Evolutionary conservation across 2,888 invertebrate genomes (phyloP), one percentile per base, ranked within the genome.

Genomic region (Spicauda simplicius): DNA sequence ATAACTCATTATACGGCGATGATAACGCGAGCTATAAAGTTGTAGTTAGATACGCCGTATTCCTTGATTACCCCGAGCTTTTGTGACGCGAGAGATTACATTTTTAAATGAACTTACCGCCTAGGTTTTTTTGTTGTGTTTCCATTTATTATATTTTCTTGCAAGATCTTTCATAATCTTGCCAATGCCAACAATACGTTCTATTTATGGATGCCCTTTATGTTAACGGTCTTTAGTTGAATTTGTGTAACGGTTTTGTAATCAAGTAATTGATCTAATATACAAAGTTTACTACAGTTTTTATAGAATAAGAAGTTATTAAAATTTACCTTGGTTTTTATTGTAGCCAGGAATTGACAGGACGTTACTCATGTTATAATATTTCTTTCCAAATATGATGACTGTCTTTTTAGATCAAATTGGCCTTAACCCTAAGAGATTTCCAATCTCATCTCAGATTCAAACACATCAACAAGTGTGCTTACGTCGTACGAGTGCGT

Each of bases 1-100:
- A 81, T 84, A 87, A 86, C 89, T 91, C 91, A 91, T 92, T 93
- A 93, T 90, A 90, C 91, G 89, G 82, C 85, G 85, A 80, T 87
- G 91, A 91, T 91, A 92, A 91, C 86, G 83, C 81, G 77, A 76
- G 75, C 79, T 86, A 89, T 89, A 84, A 90, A 90, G 84, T 86
- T 87, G 86, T 88, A 84, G 82, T 88, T 87, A 88, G 88, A 89
- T 89, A 89, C 81, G 84, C 83, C 82, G 81, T 82, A 83, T 82
- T 81, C 78, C 84, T 82, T 86, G 84, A 88, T 88, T 87, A 83
- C 78, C 73, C 71, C 80, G 74, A 78, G 76, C 79, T 79, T 78
- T 73, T 78, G 76, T 62, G 75, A 63, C 73, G 72, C 74, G 76
- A 58, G 67, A 83, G 84, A 86, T 87, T 83, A 84, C 80, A 77